Conservation (phyloP, 2,888 invertebrate species). For the Pedicia rivosa region DNA sequence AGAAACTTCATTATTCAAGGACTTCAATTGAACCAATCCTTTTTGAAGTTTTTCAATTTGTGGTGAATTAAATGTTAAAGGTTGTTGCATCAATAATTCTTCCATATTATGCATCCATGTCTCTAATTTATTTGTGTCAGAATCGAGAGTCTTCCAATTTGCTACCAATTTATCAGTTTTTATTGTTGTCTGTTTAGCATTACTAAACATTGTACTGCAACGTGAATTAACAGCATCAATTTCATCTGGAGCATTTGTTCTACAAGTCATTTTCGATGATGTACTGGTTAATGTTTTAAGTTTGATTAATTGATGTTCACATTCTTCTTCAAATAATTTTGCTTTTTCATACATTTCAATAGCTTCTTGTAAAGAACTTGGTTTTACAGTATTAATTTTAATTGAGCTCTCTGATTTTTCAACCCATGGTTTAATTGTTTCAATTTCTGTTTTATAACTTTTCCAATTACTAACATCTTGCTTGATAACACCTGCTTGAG, state of each 20-base stretch:
- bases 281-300: conserved; percentile 56
- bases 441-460: conserved; percentile 61
- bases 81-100: conserved; percentile 39
- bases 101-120: conserved; percentile 59
- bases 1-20: conserved; percentile 69
- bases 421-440: conserved; percentile 75
- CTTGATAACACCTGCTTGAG: conserved; percentile 56
- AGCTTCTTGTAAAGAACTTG: conserved; percentile 66
- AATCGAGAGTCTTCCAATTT: conserved; percentile 71
- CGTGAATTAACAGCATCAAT: conserved; percentile 68
- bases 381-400: conserved; percentile 42
- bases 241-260: conserved; percentile 65
- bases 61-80: conserved; percentile 46
- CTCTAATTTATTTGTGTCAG: conserved; percentile 57
- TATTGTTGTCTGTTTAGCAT: conserved; percentile 58
- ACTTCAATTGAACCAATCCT: conserved; percentile 58
- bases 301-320: conserved; percentile 57
- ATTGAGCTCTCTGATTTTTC: conserved; percentile 75
- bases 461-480: conserved; percentile 74
- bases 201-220: conserved; percentile 72
- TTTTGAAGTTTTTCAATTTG: conserved; percentile 61
- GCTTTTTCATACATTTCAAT: conserved; percentile 55
- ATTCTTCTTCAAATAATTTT: conserved; percentile 57
- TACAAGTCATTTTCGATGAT: conserved; percentile 57
- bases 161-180: conserved; percentile 62